Percentiles rank a stretch among this genome's conserved stretches.
Conservation (phyloP, 2,888 invertebrate genomes). For the Polymixis flavicincta region DNA sequence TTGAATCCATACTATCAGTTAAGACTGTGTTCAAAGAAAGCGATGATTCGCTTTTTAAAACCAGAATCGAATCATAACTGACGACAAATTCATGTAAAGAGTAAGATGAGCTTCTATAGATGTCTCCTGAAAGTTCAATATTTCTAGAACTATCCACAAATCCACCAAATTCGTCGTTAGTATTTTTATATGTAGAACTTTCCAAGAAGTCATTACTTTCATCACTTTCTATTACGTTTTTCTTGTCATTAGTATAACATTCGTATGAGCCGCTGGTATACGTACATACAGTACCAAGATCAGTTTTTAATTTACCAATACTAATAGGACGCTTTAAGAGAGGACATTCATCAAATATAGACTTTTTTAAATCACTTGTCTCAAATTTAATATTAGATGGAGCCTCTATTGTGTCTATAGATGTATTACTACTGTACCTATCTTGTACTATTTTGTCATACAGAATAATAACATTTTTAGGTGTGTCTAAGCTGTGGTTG, state of each 20-base stretch:
- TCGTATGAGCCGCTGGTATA: constrained; percentile 10
- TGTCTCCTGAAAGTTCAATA: constrained; percentile 1
- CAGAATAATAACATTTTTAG: constrained; percentile 8
- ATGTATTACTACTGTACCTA: constrained; percentile 26
- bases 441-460: constrained; percentile 25
- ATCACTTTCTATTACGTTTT: constrained; percentile 19
- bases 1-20: constrained; percentile 59
- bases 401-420: constrained; percentile 19
- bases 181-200: background rate
- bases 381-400: constrained; percentile 4
- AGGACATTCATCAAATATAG: constrained; percentile 7
- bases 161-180: background rate
- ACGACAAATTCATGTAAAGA: constrained; percentile 35
- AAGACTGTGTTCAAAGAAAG: constrained; percentile 66
- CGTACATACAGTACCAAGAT: constrained; percentile 19
- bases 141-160: constrained; percentile 12
- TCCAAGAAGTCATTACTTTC: constrained; percentile 3
- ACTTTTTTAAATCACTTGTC: constrained; percentile 38
- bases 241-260: constrained; percentile 14
- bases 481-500: constrained; percentile 17
- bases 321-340: constrained; percentile 1
- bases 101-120: constrained; percentile 4
- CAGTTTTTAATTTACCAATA: constrained; percentile 25
- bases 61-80: constrained; percentile 68
- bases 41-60: constrained; percentile 72